Conservation (phyloP, 1,140 invertebrate species). For the Drosophila persimilis region DNA sequence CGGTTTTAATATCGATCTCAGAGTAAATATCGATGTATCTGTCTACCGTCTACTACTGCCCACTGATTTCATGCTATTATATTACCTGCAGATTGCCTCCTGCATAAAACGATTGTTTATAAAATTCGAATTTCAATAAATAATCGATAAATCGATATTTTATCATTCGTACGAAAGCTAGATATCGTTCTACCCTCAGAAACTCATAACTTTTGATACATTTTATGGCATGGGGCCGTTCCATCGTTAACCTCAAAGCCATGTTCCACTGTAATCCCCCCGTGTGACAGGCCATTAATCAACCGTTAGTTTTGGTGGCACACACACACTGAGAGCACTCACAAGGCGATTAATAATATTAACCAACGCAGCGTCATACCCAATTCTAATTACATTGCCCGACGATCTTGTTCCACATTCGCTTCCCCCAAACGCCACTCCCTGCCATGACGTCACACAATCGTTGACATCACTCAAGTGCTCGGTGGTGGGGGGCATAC, state of each 20-base stretch:
- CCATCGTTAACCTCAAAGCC: too few relatives aligned
- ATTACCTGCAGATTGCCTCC: too few relatives aligned
- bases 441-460: slow-evolving; percentile 50
- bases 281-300: slow-evolving; percentile 54
- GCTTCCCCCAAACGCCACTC: background rate
- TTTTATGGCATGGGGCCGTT: background rate
- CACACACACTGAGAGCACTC: slow-evolving; percentile 4
- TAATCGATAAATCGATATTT: too few relatives aligned
- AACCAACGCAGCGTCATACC: slow-evolving; percentile 48
- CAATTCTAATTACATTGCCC: slow-evolving; percentile 46
- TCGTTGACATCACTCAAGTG: slow-evolving; percentile 58
- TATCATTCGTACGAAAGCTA: background rate
- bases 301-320: slow-evolving; percentile 53
- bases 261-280: slow-evolving; percentile 22
- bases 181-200: background rate
- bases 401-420: slow-evolving; percentile 63
- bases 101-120: too few relatives aligned
- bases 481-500: background rate
- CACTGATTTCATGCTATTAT: too few relatives aligned
- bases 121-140: too few relatives aligned
- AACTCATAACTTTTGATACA: too few relatives aligned
- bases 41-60: too few relatives aligned
- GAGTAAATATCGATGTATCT: too few relatives aligned
- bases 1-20: too few relatives aligned
- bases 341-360: slow-evolving; percentile 50